These are phyloP conservation scores for Muscicapa adusta DNA, from an alignment of 2,113 vertebrate species.

Conservation along the genomic window DNA sequence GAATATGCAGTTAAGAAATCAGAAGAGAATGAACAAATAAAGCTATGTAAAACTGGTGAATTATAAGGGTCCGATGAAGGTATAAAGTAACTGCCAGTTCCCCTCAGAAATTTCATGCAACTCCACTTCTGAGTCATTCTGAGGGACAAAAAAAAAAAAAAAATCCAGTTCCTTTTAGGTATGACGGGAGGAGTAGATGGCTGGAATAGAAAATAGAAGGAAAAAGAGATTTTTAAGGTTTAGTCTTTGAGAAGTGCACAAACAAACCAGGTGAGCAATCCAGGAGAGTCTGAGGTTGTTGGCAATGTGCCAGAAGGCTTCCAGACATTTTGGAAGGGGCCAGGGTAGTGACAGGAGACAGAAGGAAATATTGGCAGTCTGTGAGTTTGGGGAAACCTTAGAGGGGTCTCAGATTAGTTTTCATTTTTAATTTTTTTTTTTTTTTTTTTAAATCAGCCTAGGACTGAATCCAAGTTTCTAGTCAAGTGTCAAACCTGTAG, in stretches of 20 bases:
- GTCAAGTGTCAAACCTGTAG: neutral
- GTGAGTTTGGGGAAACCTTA: neutral
- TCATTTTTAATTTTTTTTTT: neutral
- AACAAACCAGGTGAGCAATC: conserved; percentile 1
- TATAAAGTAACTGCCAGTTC: neutral
- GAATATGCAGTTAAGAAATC: neutral
- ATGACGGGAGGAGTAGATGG: neutral
- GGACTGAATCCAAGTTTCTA: neutral
- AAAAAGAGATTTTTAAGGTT: neutral
- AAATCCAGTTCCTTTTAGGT: neutral
- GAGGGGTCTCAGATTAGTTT: neutral
- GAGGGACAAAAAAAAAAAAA: neutral
- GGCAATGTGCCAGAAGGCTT: neutral
- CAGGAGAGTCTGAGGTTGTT: neutral
- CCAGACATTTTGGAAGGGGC: neutral
- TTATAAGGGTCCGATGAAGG: neutral
- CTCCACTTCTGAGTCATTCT: neutral
- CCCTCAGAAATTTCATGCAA: neutral
- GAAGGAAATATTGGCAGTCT: neutral
- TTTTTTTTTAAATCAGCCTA: neutral
- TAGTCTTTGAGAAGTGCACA: neutral
- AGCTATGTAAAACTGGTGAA: neutral
- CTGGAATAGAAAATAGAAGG: neutral
- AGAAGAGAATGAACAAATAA: neutral
- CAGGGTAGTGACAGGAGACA: neutral